Evolutionary conservation across 2,888 invertebrate species (phyloP), one percentile per base, ranked within the genome.

Genomic region (Acrobasis repandana): DNA sequence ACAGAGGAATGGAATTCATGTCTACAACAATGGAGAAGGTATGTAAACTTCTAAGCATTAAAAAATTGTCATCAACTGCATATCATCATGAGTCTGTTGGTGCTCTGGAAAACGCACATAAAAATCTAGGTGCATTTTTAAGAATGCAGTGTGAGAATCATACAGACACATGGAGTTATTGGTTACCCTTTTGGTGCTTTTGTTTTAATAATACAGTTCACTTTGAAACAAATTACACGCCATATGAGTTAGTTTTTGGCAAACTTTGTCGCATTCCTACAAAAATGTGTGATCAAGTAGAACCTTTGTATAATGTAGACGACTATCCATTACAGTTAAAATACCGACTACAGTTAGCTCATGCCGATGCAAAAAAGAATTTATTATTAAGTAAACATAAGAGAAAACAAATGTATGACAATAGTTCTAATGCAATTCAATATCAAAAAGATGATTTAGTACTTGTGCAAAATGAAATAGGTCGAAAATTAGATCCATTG

Each of bases 201-300:
- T 36, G 58, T 16, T 65, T 33, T 51, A 72, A 72, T 43, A 72
- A 62, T 14, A 63, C 65, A 1, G 62, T 70, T 8, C 68, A 72
- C 51, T 50, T 60, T 33, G 20, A 70, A 66, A 20, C 20, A 3
- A 65, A 66, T 49, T 70, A 64, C 54, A 63, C 63, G 4, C 70
- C 67, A 4, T 65, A 52, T 20, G 69, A 71, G 15, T 48, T 68
- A n/a, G 66, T 69, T 0, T 69, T 66, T 47, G 68, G 67, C n/a
- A 70, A 66, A 52, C 18, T 14, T 10, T 68, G 67, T 58, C 60
- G 15, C 11, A 18, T 70, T 34, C 65, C 67, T 14, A 59, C 56
- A 52, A 66, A 65, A 20, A 51, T 69, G 36, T 28, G 15, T 28
- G 36, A 50, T 8, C 20, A 14, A 15, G n/a, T 68, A 34, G 64